Base-by-base conservation (phyloP, 1,140 invertebrate species). In the Epicauta chinensis region DNA sequence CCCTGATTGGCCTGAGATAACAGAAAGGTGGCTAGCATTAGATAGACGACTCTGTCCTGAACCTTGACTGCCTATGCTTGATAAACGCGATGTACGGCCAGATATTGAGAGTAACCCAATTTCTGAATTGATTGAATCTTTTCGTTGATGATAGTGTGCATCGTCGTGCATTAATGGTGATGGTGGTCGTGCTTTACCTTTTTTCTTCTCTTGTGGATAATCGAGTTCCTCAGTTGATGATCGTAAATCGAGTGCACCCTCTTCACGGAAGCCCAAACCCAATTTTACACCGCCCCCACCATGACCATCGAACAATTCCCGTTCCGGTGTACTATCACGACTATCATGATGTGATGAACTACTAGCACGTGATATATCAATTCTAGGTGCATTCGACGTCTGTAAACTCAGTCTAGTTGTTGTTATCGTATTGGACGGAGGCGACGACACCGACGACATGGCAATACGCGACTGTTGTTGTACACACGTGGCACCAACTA, bases 181-280 rank as follows among this genome's bases (percentile, higher is more conserved):
- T 52, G 50, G 51, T 55, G 42, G 38, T 51, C 38, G 46, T 49
- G 46, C 52, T 46, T 46, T 46, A 46, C 44, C 23, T 48, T 48
- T 48, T 48, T 13, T 38, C 36, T 46, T 44, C 3, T 36, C 53
- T 62, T 79, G 71, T 0, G 81, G 76, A 70, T 87, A 82, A 51
- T 87, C 86, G 40, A 91, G 72, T 71, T 92, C 89, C 69, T 91
- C 89, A 3, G 89, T 92, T 13, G 88, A 91, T 12, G 86, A 89
- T 51, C 87, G 78, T 37, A 91, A 68, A 62, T 92, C 89, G 31
- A 85, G 77, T 2, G 84, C 81, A 60, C 88, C 89, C 67, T 90
- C 87, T 70, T 86, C 80, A 68, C 84, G 77, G 72, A 89, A 80
- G 60, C 84, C 76, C 65, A 81, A 59, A 56, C 76, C 71, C 45